Percentiles rank a stretch among this genome's conserved stretches.
phyloP scores from a whole-genome alignment of 2,888 invertebrate genomes.

The Branchipolynoe longqiensis region DNA sequence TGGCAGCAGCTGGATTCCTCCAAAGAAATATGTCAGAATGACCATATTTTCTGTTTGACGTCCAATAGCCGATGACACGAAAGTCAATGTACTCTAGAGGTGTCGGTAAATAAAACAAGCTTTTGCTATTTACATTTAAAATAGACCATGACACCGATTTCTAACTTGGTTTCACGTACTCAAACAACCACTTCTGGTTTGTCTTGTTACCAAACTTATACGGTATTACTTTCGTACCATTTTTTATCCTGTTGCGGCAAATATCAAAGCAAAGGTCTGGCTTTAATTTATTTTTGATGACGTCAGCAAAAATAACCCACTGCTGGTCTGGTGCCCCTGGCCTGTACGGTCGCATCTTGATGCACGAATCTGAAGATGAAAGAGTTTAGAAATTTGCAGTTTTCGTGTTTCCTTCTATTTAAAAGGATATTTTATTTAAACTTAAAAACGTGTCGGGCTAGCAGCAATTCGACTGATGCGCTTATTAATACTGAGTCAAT shows the following conservation, averaged over 20 bases:
- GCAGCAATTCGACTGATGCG: no score
- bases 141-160: no score
- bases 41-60: no score
- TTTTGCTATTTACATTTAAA: no score
- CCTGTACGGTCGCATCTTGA: constrained; percentile 10
- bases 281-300: constrained; percentile 33
- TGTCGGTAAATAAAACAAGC: no score
- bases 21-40: no score
- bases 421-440: not conserved
- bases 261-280: constrained; percentile 36
- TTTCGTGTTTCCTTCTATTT: not conserved
- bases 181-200: constrained; percentile 29
- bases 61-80: no score
- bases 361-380: not conserved
- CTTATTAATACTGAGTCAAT: no score
- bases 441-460: not conserved
- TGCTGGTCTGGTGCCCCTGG: constrained; percentile 1
- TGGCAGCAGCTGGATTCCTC: no score
- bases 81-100: no score
- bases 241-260: not conserved
- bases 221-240: not conserved
- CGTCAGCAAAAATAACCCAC: constrained; percentile 20
- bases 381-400: not conserved
- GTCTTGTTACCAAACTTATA: constrained; percentile 7
- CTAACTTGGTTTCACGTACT: no score